A percentile compares a stretch with the other conserved stretches of the same genome.
These are phyloP conservation scores for Cepphus grylle DNA, from an alignment of 2,113 vertebrate species.

Conservation along the genomic window DNA sequence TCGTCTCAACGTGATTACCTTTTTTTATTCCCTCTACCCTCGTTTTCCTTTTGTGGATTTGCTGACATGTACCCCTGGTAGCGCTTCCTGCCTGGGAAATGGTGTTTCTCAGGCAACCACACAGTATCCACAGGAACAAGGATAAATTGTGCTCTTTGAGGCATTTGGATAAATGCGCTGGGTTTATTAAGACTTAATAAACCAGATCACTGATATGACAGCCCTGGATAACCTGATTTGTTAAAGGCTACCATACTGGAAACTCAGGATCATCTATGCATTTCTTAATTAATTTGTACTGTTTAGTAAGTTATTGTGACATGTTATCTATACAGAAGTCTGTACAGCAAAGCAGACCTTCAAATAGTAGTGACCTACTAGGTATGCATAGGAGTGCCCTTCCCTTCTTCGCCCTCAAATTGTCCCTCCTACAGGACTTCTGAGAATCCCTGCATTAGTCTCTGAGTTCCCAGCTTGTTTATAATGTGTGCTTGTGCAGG, in stretches of 20 bases:
- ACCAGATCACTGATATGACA: not conserved
- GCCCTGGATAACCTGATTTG: not conserved
- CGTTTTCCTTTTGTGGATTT: constrained; percentile 60
- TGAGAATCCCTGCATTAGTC: not conserved
- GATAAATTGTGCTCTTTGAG: not conserved
- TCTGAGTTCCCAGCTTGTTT: not conserved
- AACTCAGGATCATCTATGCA: not conserved
- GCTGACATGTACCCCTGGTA: constrained; percentile 11
- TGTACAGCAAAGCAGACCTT: not conserved
- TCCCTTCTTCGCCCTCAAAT: fast-evolving
- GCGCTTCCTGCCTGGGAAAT: not conserved
- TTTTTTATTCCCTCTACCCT: constrained; percentile 55
- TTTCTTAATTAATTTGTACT: not conserved
- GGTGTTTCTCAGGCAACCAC: not conserved
- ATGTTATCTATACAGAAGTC: not conserved
- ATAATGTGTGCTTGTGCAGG: not conserved
- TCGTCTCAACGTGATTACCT: constrained; percentile 49
- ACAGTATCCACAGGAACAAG: not conserved
- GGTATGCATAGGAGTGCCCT: not conserved
- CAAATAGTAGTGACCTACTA: not conserved
- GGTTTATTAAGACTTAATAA: not conserved
- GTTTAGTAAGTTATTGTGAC: not conserved
- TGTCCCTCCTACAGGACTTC: not conserved
- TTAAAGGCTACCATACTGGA: not conserved
- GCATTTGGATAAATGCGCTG: not conserved